These are phyloP conservation scores for Graptemys geographica DNA, from an alignment of 2,797 vertebrate species.

Conservation along the genomic window DNA sequence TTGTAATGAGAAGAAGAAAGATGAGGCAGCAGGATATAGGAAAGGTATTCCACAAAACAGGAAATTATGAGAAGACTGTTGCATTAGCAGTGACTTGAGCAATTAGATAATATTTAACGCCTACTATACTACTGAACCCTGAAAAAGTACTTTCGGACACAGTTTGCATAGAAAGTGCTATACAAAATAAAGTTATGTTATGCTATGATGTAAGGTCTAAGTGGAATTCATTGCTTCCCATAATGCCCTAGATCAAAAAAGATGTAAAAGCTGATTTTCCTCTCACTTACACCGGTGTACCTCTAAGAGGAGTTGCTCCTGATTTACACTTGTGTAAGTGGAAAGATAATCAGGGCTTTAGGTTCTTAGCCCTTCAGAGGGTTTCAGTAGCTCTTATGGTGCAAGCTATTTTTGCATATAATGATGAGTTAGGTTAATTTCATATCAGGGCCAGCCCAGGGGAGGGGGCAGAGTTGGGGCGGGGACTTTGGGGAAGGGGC, in stretches of 20 bases:
- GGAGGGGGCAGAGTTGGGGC: too few relatives aligned
- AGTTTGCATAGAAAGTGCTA: slow-evolving; percentile 13
- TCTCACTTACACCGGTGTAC: background rate
- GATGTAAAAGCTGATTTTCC: background rate
- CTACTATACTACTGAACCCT: background rate
- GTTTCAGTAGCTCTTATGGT: background rate
- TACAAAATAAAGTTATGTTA: background rate
- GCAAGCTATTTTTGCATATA: background rate
- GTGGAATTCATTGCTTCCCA: background rate
- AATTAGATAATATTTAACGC: background rate
- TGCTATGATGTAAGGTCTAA: background rate
- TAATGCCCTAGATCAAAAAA: background rate
- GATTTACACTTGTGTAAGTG: background rate
- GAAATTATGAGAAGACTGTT: background rate
- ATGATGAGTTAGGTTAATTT: slow-evolving; percentile 21
- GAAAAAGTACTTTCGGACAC: background rate
- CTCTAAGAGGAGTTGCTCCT: background rate
- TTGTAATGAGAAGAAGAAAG: background rate
- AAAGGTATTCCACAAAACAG: background rate
- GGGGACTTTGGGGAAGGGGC: too few relatives aligned
- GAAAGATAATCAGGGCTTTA: background rate
- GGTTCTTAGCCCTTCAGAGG: background rate
- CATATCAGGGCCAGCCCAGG: background rate
- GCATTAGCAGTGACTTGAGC: background rate
- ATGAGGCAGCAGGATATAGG: background rate